Evolutionary conservation across 2,113 vertebrate genomes (phyloP).

Genomic region (Malurus melanocephalus): DNA sequence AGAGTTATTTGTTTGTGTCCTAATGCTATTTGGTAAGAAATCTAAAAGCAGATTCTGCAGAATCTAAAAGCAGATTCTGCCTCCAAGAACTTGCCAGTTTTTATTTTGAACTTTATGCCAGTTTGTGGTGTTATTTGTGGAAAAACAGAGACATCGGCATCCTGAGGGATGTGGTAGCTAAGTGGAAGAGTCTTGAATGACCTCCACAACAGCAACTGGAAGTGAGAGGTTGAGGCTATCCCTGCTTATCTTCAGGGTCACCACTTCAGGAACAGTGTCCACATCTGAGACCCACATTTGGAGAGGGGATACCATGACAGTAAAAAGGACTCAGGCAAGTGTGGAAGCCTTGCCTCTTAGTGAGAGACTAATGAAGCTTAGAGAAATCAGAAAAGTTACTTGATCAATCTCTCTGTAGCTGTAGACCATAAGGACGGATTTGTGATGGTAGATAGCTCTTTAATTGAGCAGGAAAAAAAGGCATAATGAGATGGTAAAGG

Average conservation of each 20-base stretch:
- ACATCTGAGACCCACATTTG: not conserved
- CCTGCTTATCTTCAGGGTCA: not conserved
- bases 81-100: not conserved
- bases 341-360: not conserved
- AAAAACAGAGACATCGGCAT: not conserved
- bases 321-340: not conserved
- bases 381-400: not conserved
- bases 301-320: not conserved
- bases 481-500: conserved; percentile 35
- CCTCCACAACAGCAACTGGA: not conserved
- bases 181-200: not conserved
- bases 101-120: not conserved
- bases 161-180: not conserved
- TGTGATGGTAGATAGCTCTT: conserved; percentile 31
- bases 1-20: not conserved
- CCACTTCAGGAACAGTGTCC: not conserved
- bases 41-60: not conserved
- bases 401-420: not conserved
- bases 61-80: not conserved
- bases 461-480: conserved; percentile 44
- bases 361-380: conserved; percentile 13
- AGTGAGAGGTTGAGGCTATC: not conserved
- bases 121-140: not conserved
- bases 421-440: not conserved
- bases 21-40: not conserved